Base-by-base conservation (phyloP, 2,113 vertebrate genomes). In the Caretta caretta region DNA sequence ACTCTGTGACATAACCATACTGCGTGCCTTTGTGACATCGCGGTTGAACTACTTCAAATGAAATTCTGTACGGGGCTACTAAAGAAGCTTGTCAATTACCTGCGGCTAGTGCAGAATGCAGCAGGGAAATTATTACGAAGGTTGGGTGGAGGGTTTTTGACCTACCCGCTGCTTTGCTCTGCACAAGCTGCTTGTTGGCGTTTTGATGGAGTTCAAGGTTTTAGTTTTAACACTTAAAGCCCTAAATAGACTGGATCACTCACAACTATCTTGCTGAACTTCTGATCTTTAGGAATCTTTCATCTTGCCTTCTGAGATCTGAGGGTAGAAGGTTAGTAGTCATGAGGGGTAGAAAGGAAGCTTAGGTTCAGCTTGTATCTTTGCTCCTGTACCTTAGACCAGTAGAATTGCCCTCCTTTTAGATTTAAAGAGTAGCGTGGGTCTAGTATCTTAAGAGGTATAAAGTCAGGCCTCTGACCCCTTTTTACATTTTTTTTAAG, bases 271-370 rank as follows among this genome's bases (percentile, higher is more conserved):
- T 95, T n/a, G 75, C 80, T 72, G 96, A 90, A 93, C 76, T 93
- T 87, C 83, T 97, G 95, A 95, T 97, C 96, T 97, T 95, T 48
- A 86, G 89, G 84, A 76, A 57, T 93, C 90, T 98, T 97, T 97
- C 82, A 95, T 94, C 80, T 96, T 0, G 1, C 86, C 84, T 91
- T 96, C 0, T 49, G 84, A 96, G 90, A 90, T 97, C 78, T 94
- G 89, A 96, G 35, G 75, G 69, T 95, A 97, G 27, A 94, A 96
- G 93, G 90, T 94, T 97, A 97, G 94, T 96, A 80, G 3, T 95
- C 78, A 88, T 0, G 2, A 90, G 62, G 84, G 24, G 53, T 84
- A 5, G 90, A 78, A 93, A 96, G 92, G 86, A 96, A 96, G 90
- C 78, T 86, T 90, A 14, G 3, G 48, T 12, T 93, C 0, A 0